A percentile compares a stretch with the other conserved stretches of the same genome.
Conservation (phyloP, 2,797 vertebrate species). For the Chloroceryle inda region DNA sequence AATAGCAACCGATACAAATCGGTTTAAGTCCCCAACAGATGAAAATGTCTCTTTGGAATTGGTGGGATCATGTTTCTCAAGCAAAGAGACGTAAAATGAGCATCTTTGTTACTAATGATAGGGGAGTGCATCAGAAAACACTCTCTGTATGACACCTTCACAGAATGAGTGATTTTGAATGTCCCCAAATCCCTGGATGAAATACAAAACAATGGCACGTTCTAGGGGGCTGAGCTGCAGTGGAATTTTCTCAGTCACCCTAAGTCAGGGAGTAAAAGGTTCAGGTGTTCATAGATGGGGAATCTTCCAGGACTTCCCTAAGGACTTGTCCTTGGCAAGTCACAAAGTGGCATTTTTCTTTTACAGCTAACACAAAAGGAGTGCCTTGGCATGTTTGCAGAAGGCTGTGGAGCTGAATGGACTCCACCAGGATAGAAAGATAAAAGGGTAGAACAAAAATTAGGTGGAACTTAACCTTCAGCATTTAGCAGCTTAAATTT, state of each 20-base stretch:
- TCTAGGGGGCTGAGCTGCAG: not conserved
- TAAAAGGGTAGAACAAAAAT: slow-evolving; percentile 22
- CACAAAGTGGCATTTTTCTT: slow-evolving; percentile 14
- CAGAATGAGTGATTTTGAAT: not conserved
- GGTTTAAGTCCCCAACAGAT: slow-evolving; percentile 22
- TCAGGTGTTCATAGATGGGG: not conserved
- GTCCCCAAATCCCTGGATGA: not conserved
- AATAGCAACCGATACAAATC: slow-evolving; percentile 11
- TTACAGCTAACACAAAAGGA: slow-evolving; percentile 12
- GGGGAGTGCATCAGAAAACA: not conserved
- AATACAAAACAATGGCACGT: not conserved
- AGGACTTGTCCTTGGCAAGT: not conserved
- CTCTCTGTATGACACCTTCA: not conserved
- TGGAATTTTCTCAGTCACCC: not conserved
- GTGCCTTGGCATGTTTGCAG: not conserved
- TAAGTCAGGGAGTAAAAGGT: not conserved
- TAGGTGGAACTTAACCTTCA: not conserved
- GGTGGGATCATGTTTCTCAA: slow-evolving; percentile 34
- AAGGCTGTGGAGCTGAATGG: not conserved
- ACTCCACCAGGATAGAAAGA: not conserved
- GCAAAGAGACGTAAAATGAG: slow-evolving; percentile 20
- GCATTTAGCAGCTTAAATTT: not conserved
- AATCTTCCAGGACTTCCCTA: not conserved
- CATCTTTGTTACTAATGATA: slow-evolving; percentile 28
- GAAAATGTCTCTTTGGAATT: slow-evolving; percentile 35